Evolutionary conservation across 2,113 vertebrate genomes (phyloP).

Genomic region (Bubo scandiacus): DNA sequence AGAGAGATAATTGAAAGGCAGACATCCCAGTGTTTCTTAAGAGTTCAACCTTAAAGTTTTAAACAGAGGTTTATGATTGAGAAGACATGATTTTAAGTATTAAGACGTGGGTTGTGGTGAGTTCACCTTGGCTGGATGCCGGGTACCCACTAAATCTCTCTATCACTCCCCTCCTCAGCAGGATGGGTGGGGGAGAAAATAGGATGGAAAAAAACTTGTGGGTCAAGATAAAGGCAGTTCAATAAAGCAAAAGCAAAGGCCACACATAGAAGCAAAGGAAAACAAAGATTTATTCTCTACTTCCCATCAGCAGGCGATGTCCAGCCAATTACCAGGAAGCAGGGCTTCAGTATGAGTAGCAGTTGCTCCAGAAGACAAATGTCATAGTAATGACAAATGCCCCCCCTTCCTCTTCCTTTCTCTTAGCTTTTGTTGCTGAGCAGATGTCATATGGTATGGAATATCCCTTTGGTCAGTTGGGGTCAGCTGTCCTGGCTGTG

Average conservation of each 20-base stretch:
- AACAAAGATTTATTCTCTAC: not conserved
- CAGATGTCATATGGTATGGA: not conserved
- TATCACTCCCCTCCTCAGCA: accelerated
- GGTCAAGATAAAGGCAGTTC: not conserved
- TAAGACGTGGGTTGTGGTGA: not conserved
- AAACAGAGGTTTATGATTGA: not conserved
- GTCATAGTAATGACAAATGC: not conserved
- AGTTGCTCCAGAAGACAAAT: not conserved
- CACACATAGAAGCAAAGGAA: not conserved
- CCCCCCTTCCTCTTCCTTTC: not conserved
- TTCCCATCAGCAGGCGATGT: not conserved
- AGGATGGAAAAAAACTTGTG: not conserved
- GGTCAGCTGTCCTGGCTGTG: not conserved
- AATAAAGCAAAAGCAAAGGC: not conserved
- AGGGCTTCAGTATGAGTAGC: accelerated
- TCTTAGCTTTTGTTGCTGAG: not conserved
- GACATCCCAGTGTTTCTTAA: not conserved
- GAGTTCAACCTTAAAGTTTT: not conserved
- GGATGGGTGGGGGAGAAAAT: not conserved
- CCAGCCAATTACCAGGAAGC: not conserved
- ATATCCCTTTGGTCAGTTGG: not conserved
- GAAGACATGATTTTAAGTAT: not conserved
- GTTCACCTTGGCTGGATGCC: not conserved
- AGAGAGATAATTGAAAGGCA: not conserved
- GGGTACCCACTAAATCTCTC: not conserved